phyloP scores from a whole-genome alignment of 2,888 invertebrate species.

The Drosophila lutescens region DNA sequence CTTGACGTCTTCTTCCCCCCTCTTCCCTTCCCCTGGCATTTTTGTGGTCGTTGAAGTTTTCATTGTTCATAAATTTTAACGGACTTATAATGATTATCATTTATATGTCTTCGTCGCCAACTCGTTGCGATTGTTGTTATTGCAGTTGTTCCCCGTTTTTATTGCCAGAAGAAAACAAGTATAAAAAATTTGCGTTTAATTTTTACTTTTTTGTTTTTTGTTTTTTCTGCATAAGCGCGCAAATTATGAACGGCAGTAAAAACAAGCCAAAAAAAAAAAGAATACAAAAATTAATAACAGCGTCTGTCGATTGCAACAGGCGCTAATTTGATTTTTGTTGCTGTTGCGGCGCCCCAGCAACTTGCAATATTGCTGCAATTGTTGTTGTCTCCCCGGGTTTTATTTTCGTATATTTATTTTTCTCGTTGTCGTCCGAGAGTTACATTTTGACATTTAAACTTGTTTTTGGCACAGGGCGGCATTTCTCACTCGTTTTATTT shows the following conservation, averaged over 20 bases:
- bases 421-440: conserved; percentile 47
- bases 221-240: conserved; percentile 66
- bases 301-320: conserved; percentile 71
- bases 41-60: conserved; percentile 55
- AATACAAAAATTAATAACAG: conserved; percentile 29
- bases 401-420: conserved; percentile 9
- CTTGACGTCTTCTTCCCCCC: conserved; percentile 10
- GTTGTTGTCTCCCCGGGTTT: conserved; percentile 15
- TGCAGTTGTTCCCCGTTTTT: conserved; percentile 47
- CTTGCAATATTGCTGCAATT: conserved; percentile 69
- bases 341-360: conserved; percentile 68
- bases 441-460: conserved; percentile 78
- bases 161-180: conserved; percentile 54
- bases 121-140: conserved; percentile 29
- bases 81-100: conserved; percentile 66
- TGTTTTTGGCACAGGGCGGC: conserved; percentile 75
- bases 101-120: conserved; percentile 54
- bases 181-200: conserved; percentile 61
- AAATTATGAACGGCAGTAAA: conserved; percentile 58
- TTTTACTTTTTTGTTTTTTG: conserved; percentile 54
- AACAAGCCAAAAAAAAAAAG: conserved; percentile 31
- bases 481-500: conserved; percentile 50
- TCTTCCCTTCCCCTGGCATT: not conserved
- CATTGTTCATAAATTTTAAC: conserved; percentile 75
- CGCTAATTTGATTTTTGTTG: conserved; percentile 77